A percentile compares a stretch with the other conserved stretches of the same genome.
Evolutionary conservation across 2,888 invertebrate species (phyloP).

Genomic region (Cynaeus angustus): DNA sequence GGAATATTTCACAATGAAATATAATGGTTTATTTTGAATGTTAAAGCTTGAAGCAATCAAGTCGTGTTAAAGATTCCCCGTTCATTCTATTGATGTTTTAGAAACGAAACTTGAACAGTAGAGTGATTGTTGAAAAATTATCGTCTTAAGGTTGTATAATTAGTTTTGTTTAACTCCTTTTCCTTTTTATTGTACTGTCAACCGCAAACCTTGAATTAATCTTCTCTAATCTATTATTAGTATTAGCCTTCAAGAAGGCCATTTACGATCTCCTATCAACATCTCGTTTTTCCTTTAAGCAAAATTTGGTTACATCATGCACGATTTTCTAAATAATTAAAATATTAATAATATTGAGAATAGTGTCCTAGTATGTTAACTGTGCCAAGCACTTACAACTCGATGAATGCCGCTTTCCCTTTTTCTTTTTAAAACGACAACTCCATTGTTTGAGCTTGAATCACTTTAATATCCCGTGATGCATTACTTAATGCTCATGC

Average conservation of each 20-base stretch:
- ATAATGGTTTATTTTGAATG: too few relatives aligned
- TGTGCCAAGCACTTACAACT: conserved; percentile 16
- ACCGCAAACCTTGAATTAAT: conserved; percentile 32
- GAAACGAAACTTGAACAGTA: conserved; percentile 6
- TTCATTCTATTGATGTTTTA: conserved; percentile 1
- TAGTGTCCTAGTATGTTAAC: conserved; percentile 1
- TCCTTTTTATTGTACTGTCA: conserved; percentile 22
- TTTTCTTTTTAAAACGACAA: conserved; percentile 35
- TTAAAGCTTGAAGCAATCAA: neutral
- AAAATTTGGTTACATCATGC: conserved; percentile 5
- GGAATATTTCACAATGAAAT: neutral
- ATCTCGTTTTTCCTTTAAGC: conserved; percentile 3
- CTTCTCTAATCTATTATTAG: conserved; percentile 26
- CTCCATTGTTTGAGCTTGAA: conserved; percentile 28
- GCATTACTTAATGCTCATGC: conserved; percentile 22
- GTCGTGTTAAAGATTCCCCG: neutral
- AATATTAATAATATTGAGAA: conserved; percentile 6
- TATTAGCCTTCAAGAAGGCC: conserved; percentile 27
- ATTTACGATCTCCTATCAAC: conserved; percentile 5
- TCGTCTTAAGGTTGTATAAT: conserved; percentile 11
- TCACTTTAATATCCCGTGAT: conserved; percentile 31
- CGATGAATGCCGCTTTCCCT: conserved; percentile 22
- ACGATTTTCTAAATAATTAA: conserved; percentile 7
- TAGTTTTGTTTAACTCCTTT: conserved; percentile 18
- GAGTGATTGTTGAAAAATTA: conserved; percentile 23